A percentile compares a stretch with the other conserved stretches of the same genome.
Conservation (phyloP, 1,140 invertebrate species). For the Heliconius hermathena region DNA sequence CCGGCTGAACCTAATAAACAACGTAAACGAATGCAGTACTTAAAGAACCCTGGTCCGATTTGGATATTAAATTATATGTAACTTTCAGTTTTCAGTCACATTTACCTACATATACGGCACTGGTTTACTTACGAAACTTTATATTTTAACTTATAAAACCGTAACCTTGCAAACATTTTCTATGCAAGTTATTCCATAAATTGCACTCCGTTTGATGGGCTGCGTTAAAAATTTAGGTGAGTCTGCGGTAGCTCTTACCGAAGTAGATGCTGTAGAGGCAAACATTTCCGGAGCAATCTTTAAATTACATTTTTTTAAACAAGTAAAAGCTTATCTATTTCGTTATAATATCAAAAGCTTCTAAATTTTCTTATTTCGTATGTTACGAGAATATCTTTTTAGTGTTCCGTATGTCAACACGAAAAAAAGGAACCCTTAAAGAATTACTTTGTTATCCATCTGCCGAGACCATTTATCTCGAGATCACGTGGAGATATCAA, state of each 20-base stretch:
- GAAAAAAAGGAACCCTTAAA: too few relatives aligned
- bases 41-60: not conserved
- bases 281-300: constrained; percentile 41
- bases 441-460: too few relatives aligned
- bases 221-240: constrained; percentile 49
- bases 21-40: constrained; percentile 3
- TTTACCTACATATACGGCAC: not conserved
- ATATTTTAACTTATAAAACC: constrained; percentile 30
- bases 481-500: too few relatives aligned
- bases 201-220: constrained; percentile 53
- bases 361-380: constrained; percentile 2
- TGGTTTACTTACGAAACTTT: not conserved
- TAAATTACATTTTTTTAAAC: constrained; percentile 36
- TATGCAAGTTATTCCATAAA: constrained; percentile 52
- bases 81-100: not conserved
- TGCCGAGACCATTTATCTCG: too few relatives aligned
- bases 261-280: constrained; percentile 26
- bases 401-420: too few relatives aligned
- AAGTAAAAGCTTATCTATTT: constrained; percentile 12
- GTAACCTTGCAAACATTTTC: constrained; percentile 29
- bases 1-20: constrained; percentile 35
- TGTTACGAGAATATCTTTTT: not conserved
- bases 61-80: constrained; percentile 7
- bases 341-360: constrained; percentile 17
- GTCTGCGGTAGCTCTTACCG: constrained; percentile 40